Base-by-base conservation (phyloP, 2,797 vertebrate species). In the Percopsis omiscomaycus region DNA sequence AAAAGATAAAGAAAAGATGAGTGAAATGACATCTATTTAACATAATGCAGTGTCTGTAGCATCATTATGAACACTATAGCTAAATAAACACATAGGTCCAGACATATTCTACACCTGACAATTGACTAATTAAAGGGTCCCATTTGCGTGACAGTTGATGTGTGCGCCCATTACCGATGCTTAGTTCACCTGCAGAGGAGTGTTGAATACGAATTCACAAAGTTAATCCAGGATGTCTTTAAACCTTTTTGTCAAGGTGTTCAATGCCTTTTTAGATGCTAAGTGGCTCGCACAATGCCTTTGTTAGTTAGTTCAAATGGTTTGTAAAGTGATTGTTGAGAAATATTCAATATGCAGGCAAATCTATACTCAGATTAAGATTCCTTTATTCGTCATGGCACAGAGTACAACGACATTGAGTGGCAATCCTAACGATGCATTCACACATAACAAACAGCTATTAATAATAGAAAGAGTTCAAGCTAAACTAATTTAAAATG, bases 181-280 rank as follows among this genome's bases (percentile, higher is more conserved):
- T 76, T 89, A 85, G 84, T 92, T 91, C 86, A 89, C 77, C 87
- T 87, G 84, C 74, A 88, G 84, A 80, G 57, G 84, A 70, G 59
- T 76, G 78, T 74, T 91, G 88, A 89, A 90, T 89, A 92, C 90
- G 83, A 84, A 87, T 69, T 76, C 63, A 66, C 68, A 70, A 79
- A 86, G 68, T 65, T 83, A 83, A 89, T 87, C 73, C 88, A 85
- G 85, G 76, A 80, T 81, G 77, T 73, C 77, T 78, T 90, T 87
- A 70, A 77, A 69, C 71, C 59, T 79, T 59, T 62, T 65, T 67
- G 37, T 54, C 47, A 61, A 82, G 55, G 71, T 75, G 75, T 82
- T 84, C 75, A 69, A 56, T 76, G 77, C 65, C 81, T 61, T 87
- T 91, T 92, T 86, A 88, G 62, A 90, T 92, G 89, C 80, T 83